phyloP scores from a whole-genome alignment of 2,888 invertebrate genomes.

The Lycophotia porphyrea region DNA sequence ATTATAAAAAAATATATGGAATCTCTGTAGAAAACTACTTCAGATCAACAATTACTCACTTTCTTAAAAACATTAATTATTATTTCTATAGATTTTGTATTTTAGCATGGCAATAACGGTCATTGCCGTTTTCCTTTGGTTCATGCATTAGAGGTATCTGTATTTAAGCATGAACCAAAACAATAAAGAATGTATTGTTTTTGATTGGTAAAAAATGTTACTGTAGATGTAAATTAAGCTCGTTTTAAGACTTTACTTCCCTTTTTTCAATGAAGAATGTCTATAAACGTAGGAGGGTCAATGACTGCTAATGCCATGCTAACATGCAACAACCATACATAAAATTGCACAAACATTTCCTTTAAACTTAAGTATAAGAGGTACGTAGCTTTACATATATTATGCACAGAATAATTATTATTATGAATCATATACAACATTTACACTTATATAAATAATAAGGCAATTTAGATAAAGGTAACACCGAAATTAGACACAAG shows the following conservation, averaged over 20 bases:
- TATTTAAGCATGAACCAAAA: not conserved
- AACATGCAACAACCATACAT: conserved; percentile 7
- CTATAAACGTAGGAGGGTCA: not conserved
- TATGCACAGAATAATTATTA: conserved; percentile 41
- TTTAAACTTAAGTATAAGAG: conserved; percentile 50
- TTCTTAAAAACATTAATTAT: conserved; percentile 21
- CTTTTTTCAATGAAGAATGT: not conserved
- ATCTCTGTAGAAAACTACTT: conserved; percentile 62
- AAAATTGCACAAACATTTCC: conserved; percentile 41
- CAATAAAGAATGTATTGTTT: not conserved
- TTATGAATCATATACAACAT: conserved; percentile 37
- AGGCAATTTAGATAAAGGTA: conserved; percentile 17
- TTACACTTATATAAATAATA: not conserved
- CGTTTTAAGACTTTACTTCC: too few species aligned
- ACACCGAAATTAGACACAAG: conserved; percentile 13
- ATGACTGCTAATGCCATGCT: not conserved
- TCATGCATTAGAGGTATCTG: not conserved
- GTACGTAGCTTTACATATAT: conserved; percentile 46
- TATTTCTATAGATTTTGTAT: conserved; percentile 1
- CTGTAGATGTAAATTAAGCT: too few species aligned
- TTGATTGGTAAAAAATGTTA: not conserved
- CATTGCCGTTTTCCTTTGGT: not conserved
- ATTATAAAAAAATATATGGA: conserved; percentile 32
- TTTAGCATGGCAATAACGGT: not conserved
- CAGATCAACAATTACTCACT: conserved; percentile 63